Evolutionary conservation across 2,113 vertebrate species (phyloP).

Genomic region (Lasiurus borealis): DNA sequence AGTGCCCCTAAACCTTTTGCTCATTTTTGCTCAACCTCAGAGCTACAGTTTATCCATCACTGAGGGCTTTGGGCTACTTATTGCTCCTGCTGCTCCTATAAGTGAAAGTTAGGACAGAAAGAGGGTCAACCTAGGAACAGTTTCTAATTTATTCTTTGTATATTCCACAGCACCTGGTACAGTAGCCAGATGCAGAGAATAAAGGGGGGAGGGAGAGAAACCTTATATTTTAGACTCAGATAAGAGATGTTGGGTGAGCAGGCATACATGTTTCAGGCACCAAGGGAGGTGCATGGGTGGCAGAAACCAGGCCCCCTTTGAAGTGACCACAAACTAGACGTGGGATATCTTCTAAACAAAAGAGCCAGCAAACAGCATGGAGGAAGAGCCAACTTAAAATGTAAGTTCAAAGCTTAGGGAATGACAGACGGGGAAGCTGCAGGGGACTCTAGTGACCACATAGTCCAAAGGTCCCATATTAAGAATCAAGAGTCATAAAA

Average conservation of each 20-base stretch:
- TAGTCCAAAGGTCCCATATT: constrained; percentile 63
- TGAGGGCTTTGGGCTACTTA: background rate
- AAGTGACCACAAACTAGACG: background rate
- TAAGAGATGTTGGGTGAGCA: background rate
- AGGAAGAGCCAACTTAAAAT: background rate
- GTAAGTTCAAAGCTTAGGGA: background rate
- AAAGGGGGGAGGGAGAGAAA: background rate
- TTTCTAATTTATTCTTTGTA: background rate
- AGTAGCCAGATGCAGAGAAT: background rate
- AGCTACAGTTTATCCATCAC: background rate
- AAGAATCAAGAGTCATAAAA: constrained; percentile 23
- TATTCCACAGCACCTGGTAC: background rate
- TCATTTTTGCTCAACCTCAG: background rate
- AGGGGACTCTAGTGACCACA: background rate
- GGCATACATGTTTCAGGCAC: background rate
- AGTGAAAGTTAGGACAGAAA: background rate
- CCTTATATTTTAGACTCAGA: background rate
- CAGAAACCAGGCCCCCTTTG: background rate
- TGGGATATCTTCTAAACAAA: background rate
- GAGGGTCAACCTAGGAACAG: background rate
- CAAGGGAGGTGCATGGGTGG: no score
- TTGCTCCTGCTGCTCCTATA: background rate
- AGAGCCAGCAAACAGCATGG: background rate
- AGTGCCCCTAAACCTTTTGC: background rate
- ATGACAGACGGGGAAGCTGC: background rate